A percentile compares a stretch with the other conserved stretches of the same genome.
Evolutionary conservation across 2,113 vertebrate species (phyloP).

Genomic region (Ia io): DNA sequence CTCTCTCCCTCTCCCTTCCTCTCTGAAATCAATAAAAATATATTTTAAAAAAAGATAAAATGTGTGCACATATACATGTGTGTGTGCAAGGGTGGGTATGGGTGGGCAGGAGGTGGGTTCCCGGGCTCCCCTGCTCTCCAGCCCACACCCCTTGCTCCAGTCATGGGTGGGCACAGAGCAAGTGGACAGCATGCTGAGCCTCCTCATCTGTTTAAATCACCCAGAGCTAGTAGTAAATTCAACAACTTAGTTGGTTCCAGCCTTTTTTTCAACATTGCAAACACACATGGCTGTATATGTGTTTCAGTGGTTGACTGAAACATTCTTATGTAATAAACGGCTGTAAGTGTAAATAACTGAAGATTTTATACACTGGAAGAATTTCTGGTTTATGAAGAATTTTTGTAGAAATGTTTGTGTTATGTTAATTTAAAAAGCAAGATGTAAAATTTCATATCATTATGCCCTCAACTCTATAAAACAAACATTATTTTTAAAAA

Average conservation of each 20-base stretch:
- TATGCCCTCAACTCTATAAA: not conserved
- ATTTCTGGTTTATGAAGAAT: not conserved
- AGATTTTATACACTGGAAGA: not conserved
- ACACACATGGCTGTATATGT: not conserved
- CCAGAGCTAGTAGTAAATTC: not conserved
- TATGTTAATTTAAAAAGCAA: not conserved
- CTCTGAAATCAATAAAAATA: too few relatives aligned
- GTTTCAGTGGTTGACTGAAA: not conserved
- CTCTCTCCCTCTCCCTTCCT: too few relatives aligned
- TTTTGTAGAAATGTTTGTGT: conserved; percentile 9
- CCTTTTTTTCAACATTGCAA: not conserved
- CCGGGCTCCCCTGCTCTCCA: too few relatives aligned
- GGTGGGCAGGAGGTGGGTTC: too few relatives aligned
- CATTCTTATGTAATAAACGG: too few relatives aligned
- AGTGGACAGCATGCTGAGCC: not conserved
- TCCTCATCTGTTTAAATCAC: not conserved
- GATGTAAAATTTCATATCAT: not conserved
- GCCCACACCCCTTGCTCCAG: not conserved
- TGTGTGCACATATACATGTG: not conserved
- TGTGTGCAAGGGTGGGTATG: not conserved
- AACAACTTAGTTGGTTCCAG: not conserved
- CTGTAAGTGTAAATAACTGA: not conserved
- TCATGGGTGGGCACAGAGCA: not conserved
- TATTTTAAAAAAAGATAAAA: not conserved
- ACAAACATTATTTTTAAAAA: not conserved